A percentile compares a stretch with the other conserved stretches of the same genome.
These are phyloP conservation scores for Vanessa tameamea DNA, from an alignment of 1,140 invertebrate species.

Conservation along the genomic window DNA sequence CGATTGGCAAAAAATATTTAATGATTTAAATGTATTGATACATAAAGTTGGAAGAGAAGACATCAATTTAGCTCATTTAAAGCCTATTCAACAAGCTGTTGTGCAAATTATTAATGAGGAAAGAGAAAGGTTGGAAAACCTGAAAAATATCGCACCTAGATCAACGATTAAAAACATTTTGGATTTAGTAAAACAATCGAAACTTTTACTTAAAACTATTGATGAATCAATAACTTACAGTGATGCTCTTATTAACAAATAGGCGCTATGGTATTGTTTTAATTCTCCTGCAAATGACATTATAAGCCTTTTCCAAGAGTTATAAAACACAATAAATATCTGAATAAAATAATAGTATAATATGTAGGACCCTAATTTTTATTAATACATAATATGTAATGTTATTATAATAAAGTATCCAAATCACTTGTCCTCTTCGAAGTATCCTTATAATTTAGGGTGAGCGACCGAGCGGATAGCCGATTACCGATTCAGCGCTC, in stretches of 20 bases:
- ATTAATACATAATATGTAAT: not conserved
- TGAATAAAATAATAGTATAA: not conserved
- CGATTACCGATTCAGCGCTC: conserved; percentile 68
- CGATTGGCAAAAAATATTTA: conserved; percentile 38
- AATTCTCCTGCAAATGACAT: not conserved
- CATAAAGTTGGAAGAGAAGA: conserved; percentile 8
- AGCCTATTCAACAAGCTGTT: conserved; percentile 41
- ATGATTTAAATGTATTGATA: conserved; percentile 17
- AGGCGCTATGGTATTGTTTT: not conserved
- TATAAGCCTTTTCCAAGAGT: not conserved
- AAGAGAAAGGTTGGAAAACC: conserved; percentile 23
- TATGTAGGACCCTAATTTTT: not conserved
- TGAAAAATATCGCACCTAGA: conserved; percentile 22
- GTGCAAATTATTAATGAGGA: conserved; percentile 34
- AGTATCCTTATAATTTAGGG: conserved; percentile 60
- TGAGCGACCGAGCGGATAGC: conserved; percentile 63
- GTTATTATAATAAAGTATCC: conserved; percentile 41
- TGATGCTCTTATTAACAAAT: not conserved
- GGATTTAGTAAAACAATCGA: conserved; percentile 7
- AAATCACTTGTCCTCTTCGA: conserved; percentile 53
- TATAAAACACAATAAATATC: not conserved
- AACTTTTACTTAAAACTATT: conserved; percentile 14
- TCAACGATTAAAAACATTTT: conserved; percentile 27
- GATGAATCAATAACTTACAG: not conserved
- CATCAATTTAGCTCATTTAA: conserved; percentile 33